phyloP scores from a whole-genome alignment of 2,888 invertebrate species.

The Pyrochroa serraticornis region DNA sequence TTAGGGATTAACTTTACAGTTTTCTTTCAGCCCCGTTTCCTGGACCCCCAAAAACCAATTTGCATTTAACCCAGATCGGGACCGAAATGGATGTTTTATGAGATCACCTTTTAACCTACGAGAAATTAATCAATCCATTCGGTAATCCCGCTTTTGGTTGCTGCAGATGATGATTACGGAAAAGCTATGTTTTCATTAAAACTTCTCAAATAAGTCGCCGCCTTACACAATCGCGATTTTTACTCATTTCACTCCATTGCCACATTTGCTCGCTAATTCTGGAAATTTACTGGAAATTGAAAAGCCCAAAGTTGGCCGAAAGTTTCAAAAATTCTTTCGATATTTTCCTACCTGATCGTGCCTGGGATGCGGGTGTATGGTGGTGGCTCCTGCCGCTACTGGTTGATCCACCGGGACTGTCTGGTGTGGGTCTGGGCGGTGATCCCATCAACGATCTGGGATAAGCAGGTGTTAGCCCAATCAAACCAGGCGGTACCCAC shows the following conservation, averaged over 20 bases:
- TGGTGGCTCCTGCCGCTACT: constrained; percentile 59
- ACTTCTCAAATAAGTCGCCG: neutral
- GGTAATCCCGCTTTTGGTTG: too few species aligned
- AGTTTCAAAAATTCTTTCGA: constrained; percentile 2
- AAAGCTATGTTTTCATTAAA: too few species aligned
- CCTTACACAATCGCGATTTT: neutral
- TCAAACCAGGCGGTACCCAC: constrained; percentile 68
- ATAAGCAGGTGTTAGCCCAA: constrained; percentile 50
- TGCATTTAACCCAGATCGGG: too few species aligned
- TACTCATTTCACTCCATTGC: neutral
- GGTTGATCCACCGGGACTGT: constrained; percentile 61
- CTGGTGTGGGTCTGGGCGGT: constrained; percentile 60
- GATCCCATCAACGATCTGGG: constrained; percentile 56
- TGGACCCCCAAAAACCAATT: too few species aligned
- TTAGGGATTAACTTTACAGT: too few species aligned
- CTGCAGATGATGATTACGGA: too few species aligned
- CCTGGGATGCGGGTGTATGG: constrained; percentile 55
- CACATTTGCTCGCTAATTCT: too few species aligned
- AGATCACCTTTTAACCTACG: too few species aligned
- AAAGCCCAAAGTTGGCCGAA: constrained; percentile 19
- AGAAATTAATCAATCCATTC: too few species aligned
- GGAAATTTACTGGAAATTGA: too few species aligned
- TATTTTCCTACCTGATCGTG: constrained; percentile 50
- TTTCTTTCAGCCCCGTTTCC: too few species aligned
- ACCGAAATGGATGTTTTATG: too few species aligned